Conservation (phyloP, 2,797 vertebrate species). For the Eulemur mongoz region DNA sequence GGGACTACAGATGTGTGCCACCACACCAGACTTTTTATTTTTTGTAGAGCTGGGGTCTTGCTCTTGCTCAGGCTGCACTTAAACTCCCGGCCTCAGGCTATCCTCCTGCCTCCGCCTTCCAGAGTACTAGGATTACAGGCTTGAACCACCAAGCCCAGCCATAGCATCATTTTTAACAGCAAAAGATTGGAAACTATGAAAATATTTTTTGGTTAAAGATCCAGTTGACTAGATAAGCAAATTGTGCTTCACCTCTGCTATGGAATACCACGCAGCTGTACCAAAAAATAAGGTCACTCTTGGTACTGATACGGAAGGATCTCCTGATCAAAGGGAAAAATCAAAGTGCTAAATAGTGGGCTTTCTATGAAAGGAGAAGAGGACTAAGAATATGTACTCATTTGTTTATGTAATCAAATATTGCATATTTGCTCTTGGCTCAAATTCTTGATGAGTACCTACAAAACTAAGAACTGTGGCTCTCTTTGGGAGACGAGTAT, state of each 20-base stretch:
- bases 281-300: not conserved
- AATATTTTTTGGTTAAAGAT: not conserved
- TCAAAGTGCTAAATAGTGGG: not conserved
- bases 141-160: not conserved
- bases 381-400: not conserved
- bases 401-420: not conserved
- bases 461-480: not conserved
- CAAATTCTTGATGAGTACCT: not conserved
- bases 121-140: not conserved
- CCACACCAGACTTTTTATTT: not conserved
- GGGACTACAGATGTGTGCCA: not conserved
- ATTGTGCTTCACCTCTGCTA: not conserved
- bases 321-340: not conserved
- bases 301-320: not conserved
- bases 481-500: not conserved
- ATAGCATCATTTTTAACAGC: not conserved
- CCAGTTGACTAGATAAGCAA: not conserved
- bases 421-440: not conserved
- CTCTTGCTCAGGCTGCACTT: not conserved
- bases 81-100: not conserved
- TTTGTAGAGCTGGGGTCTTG: not conserved
- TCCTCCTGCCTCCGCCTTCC: no score
- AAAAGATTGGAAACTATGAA: not conserved
- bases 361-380: not conserved
- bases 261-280: not conserved